Evolutionary conservation across 1,140 invertebrate genomes (phyloP).

Genomic region (Aricia agestis): DNA sequence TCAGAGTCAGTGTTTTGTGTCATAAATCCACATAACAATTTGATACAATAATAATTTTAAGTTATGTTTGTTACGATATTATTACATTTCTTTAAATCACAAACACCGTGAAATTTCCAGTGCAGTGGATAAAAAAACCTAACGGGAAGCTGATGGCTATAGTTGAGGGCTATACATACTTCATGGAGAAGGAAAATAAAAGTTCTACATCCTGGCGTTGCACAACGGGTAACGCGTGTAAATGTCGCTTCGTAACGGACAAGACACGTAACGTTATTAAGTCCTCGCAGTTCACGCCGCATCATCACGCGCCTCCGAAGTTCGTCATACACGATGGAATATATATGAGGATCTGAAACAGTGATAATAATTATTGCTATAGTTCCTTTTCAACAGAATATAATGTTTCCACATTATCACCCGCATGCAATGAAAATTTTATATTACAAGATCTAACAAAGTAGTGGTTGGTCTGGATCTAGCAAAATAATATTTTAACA

Average conservation of each 20-base stretch:
- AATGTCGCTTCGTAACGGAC: slow-evolving; percentile 1
- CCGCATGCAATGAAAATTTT: too few relatives aligned
- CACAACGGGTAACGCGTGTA: background rate
- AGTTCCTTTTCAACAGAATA: too few relatives aligned
- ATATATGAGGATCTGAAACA: background rate
- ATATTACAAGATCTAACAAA: too few relatives aligned
- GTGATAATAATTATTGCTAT: too few relatives aligned
- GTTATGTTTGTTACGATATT: too few relatives aligned
- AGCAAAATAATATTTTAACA: too few relatives aligned
- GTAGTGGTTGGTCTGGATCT: too few relatives aligned
- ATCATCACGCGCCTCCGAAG: slow-evolving; percentile 3
- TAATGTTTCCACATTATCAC: too few relatives aligned
- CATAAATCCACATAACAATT: too few relatives aligned
- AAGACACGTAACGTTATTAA: background rate
- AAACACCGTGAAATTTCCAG: background rate
- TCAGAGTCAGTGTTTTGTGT: too few relatives aligned
- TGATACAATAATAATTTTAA: too few relatives aligned
- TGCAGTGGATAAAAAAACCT: slow-evolving; percentile 8
- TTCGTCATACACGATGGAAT: background rate
- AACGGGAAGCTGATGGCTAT: slow-evolving; percentile 12
- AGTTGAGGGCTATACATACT: background rate
- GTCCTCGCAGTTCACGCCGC: background rate
- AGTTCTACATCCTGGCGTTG: background rate
- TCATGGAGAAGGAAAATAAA: background rate
- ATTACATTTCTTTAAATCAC: background rate